phyloP scores from a whole-genome alignment of 1,140 invertebrate genomes.

The Geopemphigus sp. region DNA sequence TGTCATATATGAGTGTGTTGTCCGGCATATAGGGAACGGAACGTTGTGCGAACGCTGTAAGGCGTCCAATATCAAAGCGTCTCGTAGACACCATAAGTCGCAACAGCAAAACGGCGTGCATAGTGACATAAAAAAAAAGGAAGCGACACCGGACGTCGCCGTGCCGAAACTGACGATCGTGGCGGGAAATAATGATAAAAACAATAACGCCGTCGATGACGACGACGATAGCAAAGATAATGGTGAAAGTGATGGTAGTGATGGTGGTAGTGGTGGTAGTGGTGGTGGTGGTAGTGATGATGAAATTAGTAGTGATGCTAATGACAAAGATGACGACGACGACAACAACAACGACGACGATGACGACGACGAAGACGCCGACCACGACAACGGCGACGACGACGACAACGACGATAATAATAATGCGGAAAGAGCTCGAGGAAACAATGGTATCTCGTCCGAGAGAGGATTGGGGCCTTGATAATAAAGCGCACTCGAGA shows the following conservation, averaged over 20 bases:
- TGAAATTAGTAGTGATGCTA: too few species aligned
- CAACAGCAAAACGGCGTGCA: slow-evolving; percentile 23
- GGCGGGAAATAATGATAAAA: not conserved
- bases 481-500: slow-evolving; percentile 16
- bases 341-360: not conserved
- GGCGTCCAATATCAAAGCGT: slow-evolving; percentile 40
- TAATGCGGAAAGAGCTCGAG: slow-evolving; percentile 23
- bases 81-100: slow-evolving; percentile 34
- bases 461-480: not conserved
- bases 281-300: not conserved
- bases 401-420: slow-evolving; percentile 1
- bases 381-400: not conserved
- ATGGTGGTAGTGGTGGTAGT: not conserved
- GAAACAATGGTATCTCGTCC: slow-evolving; percentile 42
- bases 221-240: not conserved
- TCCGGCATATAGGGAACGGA: slow-evolving; percentile 40
- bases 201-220: not conserved
- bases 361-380: not conserved
- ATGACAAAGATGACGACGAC: not conserved
- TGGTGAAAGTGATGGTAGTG: not conserved
- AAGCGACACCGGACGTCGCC: not conserved
- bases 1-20: slow-evolving; percentile 39
- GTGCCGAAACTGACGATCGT: not conserved
- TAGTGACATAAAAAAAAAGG: slow-evolving; percentile 17
- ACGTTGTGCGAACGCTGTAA: slow-evolving; percentile 47